Evolutionary conservation across 1,140 invertebrate species (phyloP), one percentile per base, ranked within the genome.

Genomic region (Micrasema minimum): DNA sequence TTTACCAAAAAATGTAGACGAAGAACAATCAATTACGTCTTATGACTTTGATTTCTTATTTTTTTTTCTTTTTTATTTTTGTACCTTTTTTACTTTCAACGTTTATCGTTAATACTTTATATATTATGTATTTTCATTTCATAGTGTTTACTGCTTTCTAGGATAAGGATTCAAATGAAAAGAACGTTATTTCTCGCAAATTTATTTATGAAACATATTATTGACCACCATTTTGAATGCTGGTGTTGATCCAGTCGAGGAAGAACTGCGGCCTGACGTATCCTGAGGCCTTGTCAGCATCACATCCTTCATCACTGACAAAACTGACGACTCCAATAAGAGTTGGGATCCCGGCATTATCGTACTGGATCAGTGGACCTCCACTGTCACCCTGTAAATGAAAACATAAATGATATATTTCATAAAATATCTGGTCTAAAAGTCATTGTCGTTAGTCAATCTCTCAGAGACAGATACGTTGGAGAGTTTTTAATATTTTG

Each of bases 361-460:
- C 83, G 3, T 72, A 22, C 2, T 80, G 61, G 0, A 83, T 78
- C 66, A 88, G 76, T 4, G 84, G 82, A 55, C 87, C 86, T 69
- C 86, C 86, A 72, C 85, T 86, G 77, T 88, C 86, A 64, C 86
- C 86, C 81, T 83, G 18, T 45, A 14, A 43, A 43, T 43, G 4
- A 45, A n/a, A n/a, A n/a, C n/a, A n/a, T n/a, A 48, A 16, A 48
- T 48, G 10, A 14, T 48, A 14, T 6, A 48, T 5, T 48, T 16
- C 5, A 48, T 48, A 48, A 48, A 16, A 9, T 48, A 5, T 5
- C 7, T 48, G 4, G 45, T n/a, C 45, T 9, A 9, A n/a, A n/a
- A n/a, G n/a, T n/a, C n/a, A n/a, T n/a, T n/a, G n/a, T n/a, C n/a
- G n/a, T n/a, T n/a, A n/a, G n/a, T n/a, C n/a, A n/a, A n/a, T n/a